Conservation (phyloP, 2,113 vertebrate genomes). For the Prinia subflava region DNA sequence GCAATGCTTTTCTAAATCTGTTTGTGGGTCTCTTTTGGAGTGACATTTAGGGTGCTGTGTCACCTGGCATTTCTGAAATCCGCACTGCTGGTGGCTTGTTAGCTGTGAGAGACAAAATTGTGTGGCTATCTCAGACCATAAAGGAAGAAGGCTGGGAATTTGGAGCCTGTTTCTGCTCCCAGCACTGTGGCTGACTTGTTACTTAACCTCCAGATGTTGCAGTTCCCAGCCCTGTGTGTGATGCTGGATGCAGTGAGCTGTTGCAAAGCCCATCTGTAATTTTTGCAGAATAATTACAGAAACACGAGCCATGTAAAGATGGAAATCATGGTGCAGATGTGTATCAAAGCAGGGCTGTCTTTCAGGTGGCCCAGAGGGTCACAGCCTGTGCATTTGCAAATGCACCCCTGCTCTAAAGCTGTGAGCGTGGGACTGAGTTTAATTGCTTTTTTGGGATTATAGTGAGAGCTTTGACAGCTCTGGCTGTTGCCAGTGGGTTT, state of each 20-base stretch:
- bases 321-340: not conserved
- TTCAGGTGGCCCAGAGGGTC: not conserved
- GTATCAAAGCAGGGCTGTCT: not conserved
- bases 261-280: not conserved
- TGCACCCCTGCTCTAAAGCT: not conserved
- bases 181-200: not conserved
- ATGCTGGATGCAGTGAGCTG: not conserved
- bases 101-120: not conserved
- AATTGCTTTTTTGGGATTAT: not conserved
- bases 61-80: not conserved
- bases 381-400: not conserved
- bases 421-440: not conserved
- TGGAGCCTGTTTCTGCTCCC: not conserved
- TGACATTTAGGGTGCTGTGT: not conserved
- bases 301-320: rapidly evolving
- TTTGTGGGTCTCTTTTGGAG: not conserved
- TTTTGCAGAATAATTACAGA: not conserved
- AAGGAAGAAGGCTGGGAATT: not conserved
- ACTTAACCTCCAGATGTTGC: not conserved
- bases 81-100: not conserved
- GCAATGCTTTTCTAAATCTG: not conserved
- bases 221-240: not conserved
- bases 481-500: not conserved
- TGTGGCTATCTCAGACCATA: not conserved
- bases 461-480: not conserved